Evolutionary conservation across 2,797 vertebrate genomes (phyloP).

Genomic region (Iguana delicatissima): DNA sequence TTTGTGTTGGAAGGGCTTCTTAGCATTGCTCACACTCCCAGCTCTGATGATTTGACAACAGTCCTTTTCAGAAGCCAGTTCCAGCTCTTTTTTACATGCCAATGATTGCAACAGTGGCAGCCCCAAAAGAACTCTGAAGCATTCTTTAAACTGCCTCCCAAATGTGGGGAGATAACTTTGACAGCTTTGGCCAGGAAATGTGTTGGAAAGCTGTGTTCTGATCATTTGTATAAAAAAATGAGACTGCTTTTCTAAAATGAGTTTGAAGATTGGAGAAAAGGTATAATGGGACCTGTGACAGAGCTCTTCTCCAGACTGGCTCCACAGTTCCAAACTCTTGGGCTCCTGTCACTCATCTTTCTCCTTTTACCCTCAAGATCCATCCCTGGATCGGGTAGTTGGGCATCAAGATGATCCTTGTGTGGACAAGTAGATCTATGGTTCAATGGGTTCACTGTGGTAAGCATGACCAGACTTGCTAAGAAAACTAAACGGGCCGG

Average conservation of each 20-base stretch:
- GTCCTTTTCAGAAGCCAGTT: background rate
- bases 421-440: no score
- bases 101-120: background rate
- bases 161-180: background rate
- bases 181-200: slow-evolving; percentile 23
- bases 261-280: background rate
- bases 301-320: no score
- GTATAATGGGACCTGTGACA: background rate
- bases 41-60: slow-evolving; percentile 1
- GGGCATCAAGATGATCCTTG: no score
- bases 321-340: no score
- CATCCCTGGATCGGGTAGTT: no score
- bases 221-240: fast-evolving
- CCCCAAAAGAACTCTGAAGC: background rate
- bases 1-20: background rate
- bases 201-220: background rate
- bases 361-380: no score
- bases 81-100: background rate
- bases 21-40: background rate
- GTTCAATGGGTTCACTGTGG: no score
- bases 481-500: no score
- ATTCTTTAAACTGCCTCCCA: background rate
- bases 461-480: no score
- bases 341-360: no score
- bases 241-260: slow-evolving; percentile 6